A percentile compares a stretch with the other conserved stretches of the same genome.
phyloP scores from a whole-genome alignment of 1,140 invertebrate species.

The Propsilocerus akamusi region DNA sequence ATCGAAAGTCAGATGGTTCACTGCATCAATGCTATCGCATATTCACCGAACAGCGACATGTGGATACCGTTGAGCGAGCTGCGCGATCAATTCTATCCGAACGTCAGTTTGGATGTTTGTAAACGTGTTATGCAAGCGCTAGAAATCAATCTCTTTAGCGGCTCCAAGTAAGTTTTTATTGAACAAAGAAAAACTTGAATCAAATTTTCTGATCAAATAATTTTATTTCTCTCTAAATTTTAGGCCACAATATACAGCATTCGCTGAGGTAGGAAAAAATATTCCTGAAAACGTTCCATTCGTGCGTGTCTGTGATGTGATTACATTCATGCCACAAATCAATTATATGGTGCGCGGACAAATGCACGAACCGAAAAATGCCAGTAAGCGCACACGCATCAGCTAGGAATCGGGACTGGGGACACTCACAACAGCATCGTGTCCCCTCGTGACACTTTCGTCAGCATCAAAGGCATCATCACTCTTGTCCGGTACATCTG shows the following conservation, averaged over 20 bases:
- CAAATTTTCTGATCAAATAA: background rate
- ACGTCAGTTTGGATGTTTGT: constrained; percentile 47
- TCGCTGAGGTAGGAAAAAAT: constrained; percentile 52
- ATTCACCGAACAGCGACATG: constrained; percentile 48
- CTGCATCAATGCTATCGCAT: constrained; percentile 72
- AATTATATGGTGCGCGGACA: constrained; percentile 47
- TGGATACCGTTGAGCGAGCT: constrained; percentile 68
- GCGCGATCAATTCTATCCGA: constrained; percentile 58
- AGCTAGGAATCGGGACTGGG: constrained; percentile 26
- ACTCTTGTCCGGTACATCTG: background rate
- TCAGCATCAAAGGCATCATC: background rate
- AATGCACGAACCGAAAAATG: constrained; percentile 17
- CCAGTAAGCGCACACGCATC: constrained; percentile 17
- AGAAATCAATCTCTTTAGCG: constrained; percentile 55
- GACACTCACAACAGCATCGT: constrained; percentile 17
- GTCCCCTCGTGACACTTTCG: constrained; percentile 7
- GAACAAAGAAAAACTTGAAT: no score
- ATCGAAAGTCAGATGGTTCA: constrained; percentile 57
- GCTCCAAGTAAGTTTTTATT: constrained; percentile 49
- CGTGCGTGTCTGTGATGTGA: constrained; percentile 60
- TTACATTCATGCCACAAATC: constrained; percentile 69
- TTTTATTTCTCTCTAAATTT: constrained; percentile 11
- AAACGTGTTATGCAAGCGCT: constrained; percentile 60
- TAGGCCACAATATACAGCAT: constrained; percentile 52
- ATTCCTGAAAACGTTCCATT: constrained; percentile 42